Evolutionary conservation across 2,797 vertebrate genomes (phyloP).

Genomic region (Semaprochilodus insignis): DNA sequence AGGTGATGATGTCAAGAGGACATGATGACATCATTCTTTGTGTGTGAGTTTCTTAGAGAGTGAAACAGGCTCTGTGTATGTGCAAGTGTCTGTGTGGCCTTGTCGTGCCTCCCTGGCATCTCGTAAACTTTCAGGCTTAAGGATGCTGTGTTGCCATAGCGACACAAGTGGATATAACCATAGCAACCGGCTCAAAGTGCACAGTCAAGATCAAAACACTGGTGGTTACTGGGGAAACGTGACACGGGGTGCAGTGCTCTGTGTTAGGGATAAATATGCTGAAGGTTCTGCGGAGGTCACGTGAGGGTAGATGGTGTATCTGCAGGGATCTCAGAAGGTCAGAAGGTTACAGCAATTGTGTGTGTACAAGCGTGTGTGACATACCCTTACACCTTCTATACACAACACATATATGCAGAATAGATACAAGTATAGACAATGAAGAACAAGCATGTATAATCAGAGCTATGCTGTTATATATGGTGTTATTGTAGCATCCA

Average conservation of each 20-base stretch:
- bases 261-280: constrained; percentile 9
- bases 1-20: not conserved
- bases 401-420: no score
- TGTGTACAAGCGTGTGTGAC: not conserved
- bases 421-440: no score
- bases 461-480: no score
- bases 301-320: not conserved
- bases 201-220: constrained; percentile 66
- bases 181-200: constrained; percentile 79
- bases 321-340: not conserved
- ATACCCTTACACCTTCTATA: not conserved
- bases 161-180: constrained; percentile 79
- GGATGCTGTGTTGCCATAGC: constrained; percentile 83
- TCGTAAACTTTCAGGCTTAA: constrained; percentile 70
- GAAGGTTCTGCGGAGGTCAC: not conserved
- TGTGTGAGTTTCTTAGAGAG: not conserved
- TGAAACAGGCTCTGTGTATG: not conserved
- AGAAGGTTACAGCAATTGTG: not conserved
- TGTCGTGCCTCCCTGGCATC: constrained; percentile 62
- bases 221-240: constrained; percentile 51
- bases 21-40: not conserved
- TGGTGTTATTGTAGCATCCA: no score
- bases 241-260: not conserved
- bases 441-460: no score
- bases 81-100: not conserved